phyloP scores from a whole-genome alignment of 2,113 vertebrate genomes.

The Plestiodon gilberti region DNA sequence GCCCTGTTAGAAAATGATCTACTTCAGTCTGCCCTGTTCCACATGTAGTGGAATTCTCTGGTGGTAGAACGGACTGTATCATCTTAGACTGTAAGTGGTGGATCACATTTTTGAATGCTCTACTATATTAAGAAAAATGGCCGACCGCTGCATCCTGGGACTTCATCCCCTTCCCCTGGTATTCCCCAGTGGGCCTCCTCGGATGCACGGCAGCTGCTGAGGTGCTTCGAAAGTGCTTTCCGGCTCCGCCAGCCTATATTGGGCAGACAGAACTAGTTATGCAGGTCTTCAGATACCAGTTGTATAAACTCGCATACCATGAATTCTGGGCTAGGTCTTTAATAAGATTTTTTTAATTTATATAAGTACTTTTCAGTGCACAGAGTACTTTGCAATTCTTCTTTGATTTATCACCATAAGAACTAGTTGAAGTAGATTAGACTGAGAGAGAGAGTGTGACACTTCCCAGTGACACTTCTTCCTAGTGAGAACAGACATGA shows the following conservation, averaged over 20 bases:
- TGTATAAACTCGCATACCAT: background rate
- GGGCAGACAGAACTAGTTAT: background rate
- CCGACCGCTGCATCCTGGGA: too few species aligned
- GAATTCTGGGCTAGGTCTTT: background rate
- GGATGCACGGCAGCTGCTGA: too few species aligned
- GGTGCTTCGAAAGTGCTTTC: too few species aligned
- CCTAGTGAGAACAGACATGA: too few species aligned
- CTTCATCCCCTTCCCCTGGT: too few species aligned
- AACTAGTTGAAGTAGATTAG: background rate
- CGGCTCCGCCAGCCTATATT: too few species aligned
- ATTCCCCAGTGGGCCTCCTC: too few species aligned
- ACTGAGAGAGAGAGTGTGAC: background rate
- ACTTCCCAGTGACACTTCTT: background rate
- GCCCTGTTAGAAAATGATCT: slow-evolving; percentile 36
- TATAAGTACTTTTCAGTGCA: background rate
- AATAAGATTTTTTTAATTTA: background rate
- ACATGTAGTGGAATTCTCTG: background rate
- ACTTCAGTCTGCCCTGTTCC: slow-evolving; percentile 15
- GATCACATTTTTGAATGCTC: too few species aligned
- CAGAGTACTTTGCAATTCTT: too few species aligned
- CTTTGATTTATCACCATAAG: background rate
- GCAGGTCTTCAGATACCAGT: background rate
- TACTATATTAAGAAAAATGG: too few species aligned
- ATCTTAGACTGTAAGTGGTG: too few species aligned
- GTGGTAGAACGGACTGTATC: too few species aligned